phyloP scores from a whole-genome alignment of 2,888 invertebrate genomes.

The Listrodromus nycthemerus region DNA sequence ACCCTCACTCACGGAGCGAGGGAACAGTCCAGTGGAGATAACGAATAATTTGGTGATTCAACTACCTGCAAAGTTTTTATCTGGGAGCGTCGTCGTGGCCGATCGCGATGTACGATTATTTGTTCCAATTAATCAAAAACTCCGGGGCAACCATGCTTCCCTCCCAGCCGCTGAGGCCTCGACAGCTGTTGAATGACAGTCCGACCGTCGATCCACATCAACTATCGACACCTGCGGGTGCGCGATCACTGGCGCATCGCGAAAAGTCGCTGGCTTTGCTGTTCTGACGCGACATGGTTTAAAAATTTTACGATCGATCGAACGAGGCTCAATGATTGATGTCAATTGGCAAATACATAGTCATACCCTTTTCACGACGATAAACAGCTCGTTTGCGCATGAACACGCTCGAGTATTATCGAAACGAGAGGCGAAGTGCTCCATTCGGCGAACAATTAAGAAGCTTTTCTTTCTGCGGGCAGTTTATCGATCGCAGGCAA shows the following conservation, averaged over 20 bases:
- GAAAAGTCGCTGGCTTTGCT: not conserved
- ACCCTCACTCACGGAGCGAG: conserved; percentile 49
- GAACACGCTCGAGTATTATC: not conserved
- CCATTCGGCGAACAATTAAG: not conserved
- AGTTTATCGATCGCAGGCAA: not conserved
- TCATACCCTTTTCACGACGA: not conserved
- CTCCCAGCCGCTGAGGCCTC: conserved; percentile 29
- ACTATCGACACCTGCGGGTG: conserved; percentile 21
- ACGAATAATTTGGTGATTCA: not conserved
- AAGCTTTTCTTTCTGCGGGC: not conserved
- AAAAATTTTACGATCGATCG: conserved; percentile 1
- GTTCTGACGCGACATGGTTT: not conserved
- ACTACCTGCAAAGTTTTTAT: not conserved
- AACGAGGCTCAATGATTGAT: conserved; percentile 8
- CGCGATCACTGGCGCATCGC: not conserved
- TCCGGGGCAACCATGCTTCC: conserved; percentile 39
- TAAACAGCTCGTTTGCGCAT: conserved; percentile 5
- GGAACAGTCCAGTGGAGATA: not conserved
- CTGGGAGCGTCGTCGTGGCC: conserved; percentile 12
- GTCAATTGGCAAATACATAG: conserved; percentile 1
- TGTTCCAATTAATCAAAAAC: not conserved
- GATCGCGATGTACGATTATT: not conserved
- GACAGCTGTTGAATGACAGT: conserved; percentile 46
- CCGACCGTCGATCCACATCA: not conserved
- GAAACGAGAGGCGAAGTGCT: not conserved